A percentile compares a stretch with the other conserved stretches of the same genome.
Conservation (phyloP, 2,113 vertebrate species). For the Saimiri boliviensis region DNA sequence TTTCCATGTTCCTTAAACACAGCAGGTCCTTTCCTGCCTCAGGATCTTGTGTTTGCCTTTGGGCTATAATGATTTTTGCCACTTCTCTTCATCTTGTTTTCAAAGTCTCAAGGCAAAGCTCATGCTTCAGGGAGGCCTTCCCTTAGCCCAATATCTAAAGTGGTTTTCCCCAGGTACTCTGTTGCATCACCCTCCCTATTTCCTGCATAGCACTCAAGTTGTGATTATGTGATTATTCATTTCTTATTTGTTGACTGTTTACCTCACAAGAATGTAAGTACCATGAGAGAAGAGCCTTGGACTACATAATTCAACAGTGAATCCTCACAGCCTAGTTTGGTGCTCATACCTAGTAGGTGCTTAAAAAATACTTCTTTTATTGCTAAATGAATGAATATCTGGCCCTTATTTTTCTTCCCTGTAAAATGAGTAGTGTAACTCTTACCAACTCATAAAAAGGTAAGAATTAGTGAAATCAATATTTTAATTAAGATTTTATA, state of each 20-base stretch:
- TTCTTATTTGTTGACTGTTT: background rate
- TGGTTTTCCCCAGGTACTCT: background rate
- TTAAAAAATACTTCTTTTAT: background rate
- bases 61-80: background rate
- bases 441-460: background rate
- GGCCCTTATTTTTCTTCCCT: background rate
- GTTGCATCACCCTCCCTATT: background rate
- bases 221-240: background rate
- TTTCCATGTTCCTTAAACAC: background rate
- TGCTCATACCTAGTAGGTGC: background rate
- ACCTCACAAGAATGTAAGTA: background rate
- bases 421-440: background rate
- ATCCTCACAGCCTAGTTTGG: background rate
- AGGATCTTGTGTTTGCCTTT: background rate
- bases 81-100: background rate
- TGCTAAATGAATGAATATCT: background rate
- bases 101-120: background rate
- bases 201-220: background rate
- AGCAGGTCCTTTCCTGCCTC: background rate
- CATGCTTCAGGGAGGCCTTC: background rate
- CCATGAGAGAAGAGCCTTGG: background rate
- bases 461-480: background rate
- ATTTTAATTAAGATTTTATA: background rate
- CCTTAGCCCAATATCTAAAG: background rate
- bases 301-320: background rate